Percentiles rank a stretch among this genome's conserved stretches.
Conservation (phyloP, 92 coral and sea anemone genomes). For the Nematostella vectensis region DNA sequence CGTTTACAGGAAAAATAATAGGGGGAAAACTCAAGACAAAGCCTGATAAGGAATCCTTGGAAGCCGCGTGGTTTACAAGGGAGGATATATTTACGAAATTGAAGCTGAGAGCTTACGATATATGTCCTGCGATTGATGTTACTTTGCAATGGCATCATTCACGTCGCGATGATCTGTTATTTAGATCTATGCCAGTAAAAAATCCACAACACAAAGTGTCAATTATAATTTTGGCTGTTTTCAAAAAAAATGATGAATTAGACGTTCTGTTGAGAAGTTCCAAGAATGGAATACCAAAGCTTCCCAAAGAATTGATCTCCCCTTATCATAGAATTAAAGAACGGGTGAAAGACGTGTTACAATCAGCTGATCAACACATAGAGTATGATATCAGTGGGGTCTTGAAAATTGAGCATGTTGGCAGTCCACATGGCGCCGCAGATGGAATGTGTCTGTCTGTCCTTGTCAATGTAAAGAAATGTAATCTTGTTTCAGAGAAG, state of each 20-base stretch:
- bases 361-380: conserved; percentile 4
- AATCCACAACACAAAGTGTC: too few relatives aligned
- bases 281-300: too few relatives aligned
- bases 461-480: too few relatives aligned
- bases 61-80: conserved; percentile 59
- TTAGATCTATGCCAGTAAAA: too few relatives aligned
- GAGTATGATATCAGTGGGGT: conserved; percentile 47
- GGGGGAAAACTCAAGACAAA: conserved; percentile 57
- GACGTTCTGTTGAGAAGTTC: too few relatives aligned
- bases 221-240: too few relatives aligned
- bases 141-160: conserved; percentile 53
- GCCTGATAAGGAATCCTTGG: conserved; percentile 55
- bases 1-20: conserved; percentile 47
- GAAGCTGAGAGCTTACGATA: conserved; percentile 33
- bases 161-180: too few relatives aligned
- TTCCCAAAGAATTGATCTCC: too few relatives aligned
- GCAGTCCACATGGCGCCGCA: conserved; percentile 42
- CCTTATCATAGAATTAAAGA: too few relatives aligned
- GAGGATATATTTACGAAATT: conserved; percentile 14
- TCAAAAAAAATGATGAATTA: too few relatives aligned
- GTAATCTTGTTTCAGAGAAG: too few relatives aligned
- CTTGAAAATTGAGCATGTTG: conserved; percentile 55
- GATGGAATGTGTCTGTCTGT: conserved; percentile 59
- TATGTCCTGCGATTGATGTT: conserved; percentile 32
- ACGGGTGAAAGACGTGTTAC: too few relatives aligned